phyloP scores from a whole-genome alignment of 1,140 invertebrate genomes.

The Lepidurus packardi region DNA sequence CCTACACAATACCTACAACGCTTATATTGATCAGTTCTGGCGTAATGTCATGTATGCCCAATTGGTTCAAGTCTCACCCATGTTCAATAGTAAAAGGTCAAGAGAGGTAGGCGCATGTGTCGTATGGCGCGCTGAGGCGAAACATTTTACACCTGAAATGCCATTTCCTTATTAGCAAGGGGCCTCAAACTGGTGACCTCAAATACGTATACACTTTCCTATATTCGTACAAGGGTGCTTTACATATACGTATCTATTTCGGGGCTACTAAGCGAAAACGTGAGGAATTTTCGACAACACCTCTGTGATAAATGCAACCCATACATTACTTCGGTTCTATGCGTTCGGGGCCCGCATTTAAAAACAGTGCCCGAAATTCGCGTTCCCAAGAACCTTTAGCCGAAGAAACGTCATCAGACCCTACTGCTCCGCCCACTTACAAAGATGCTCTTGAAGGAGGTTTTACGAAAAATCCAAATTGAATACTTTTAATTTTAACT shows the following conservation, averaged over 20 bases:
- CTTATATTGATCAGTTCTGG: not conserved
- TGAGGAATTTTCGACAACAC: not conserved
- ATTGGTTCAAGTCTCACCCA: not conserved
- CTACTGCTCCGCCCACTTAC: not conserved
- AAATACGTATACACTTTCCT: not conserved
- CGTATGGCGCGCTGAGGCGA: not conserved
- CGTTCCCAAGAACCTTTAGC: not conserved
- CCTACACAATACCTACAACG: no score
- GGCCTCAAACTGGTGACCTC: not conserved
- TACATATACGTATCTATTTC: no score
- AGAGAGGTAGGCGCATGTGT: not conserved
- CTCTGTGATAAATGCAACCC: not conserved
- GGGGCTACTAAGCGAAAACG: not conserved
- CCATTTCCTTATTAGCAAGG: not conserved
- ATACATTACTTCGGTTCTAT: not conserved
- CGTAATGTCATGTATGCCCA: not conserved
- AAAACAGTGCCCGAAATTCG: not conserved
- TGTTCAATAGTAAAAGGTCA: constrained; percentile 6
- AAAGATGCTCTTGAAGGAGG: not conserved
- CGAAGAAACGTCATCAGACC: not conserved
- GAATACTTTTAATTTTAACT: not conserved
- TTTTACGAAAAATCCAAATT: not conserved
- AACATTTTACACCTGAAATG: not conserved
- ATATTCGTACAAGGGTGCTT: no score
- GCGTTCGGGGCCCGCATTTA: not conserved